Evolutionary conservation across 2,113 vertebrate species (phyloP).

Genomic region (Cathartes aura): DNA sequence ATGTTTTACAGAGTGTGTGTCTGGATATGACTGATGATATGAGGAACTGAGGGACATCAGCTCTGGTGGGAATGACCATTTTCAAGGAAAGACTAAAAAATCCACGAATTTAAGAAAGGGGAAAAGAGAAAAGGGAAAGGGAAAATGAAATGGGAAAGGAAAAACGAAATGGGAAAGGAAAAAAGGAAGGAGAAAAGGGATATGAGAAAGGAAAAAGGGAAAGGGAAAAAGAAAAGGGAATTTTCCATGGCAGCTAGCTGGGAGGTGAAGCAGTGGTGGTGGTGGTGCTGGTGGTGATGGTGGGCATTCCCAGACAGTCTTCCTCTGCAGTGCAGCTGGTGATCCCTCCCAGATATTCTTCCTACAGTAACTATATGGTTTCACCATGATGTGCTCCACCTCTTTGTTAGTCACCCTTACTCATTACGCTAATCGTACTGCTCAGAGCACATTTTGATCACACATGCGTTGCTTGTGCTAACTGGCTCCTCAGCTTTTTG

Average conservation of each 20-base stretch:
- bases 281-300: not conserved
- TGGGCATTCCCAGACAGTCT: not conserved
- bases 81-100: not conserved
- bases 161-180: not conserved
- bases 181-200: not conserved
- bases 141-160: not conserved
- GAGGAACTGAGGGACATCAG: not conserved
- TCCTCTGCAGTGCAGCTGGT: not conserved
- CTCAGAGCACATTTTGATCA: not conserved
- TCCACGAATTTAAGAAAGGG: not conserved
- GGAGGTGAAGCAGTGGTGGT: not conserved
- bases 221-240: not conserved
- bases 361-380: not conserved
- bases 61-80: not conserved
- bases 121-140: not conserved
- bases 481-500: not conserved
- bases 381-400: not conserved
- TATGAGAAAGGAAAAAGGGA: not conserved
- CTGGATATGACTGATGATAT: not conserved
- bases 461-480: fast-evolving
- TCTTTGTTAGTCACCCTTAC: not conserved
- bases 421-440: not conserved
- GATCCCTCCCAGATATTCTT: not conserved
- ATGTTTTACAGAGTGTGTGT: not conserved
- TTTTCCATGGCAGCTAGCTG: not conserved